Conservation (phyloP, 2,797 vertebrate species). For the Euphonia xanthogaster region DNA sequence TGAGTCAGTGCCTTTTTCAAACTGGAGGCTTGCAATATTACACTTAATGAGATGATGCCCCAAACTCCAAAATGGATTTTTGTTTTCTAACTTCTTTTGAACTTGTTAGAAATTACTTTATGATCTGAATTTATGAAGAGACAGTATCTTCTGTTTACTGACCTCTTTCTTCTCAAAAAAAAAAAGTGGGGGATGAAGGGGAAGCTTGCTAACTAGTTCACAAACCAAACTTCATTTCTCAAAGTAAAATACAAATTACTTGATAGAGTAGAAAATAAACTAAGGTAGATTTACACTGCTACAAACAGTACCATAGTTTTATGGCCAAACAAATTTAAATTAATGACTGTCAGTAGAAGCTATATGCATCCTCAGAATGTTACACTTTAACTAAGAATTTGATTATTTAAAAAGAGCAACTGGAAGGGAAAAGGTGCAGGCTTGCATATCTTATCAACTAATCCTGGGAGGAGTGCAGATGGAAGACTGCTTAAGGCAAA, state of each 20-base stretch:
- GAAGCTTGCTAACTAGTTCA: neutral
- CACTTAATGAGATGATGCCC: slow-evolving; percentile 75
- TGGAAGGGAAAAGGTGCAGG: slow-evolving; percentile 14
- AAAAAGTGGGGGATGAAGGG: rapidly evolving
- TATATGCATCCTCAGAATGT: neutral
- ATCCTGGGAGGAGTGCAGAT: slow-evolving; percentile 3
- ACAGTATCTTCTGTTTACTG: slow-evolving; percentile 29
- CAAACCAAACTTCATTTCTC: neutral
- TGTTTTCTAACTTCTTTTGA: slow-evolving; percentile 75
- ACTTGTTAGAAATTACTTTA: slow-evolving; percentile 58
- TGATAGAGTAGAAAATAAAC: neutral
- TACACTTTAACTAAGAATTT: slow-evolving; percentile 18
- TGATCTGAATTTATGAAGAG: slow-evolving; percentile 40
- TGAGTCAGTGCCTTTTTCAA: slow-evolving; percentile 69
- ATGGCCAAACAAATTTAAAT: slow-evolving; percentile 1
- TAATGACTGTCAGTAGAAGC: neutral
- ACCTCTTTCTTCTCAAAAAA: neutral
- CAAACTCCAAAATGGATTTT: slow-evolving; percentile 59
- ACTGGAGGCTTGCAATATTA: slow-evolving; percentile 66
- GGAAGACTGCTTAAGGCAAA: slow-evolving; percentile 28
- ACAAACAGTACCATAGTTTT: neutral
- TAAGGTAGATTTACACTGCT: neutral
- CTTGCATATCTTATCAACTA: slow-evolving; percentile 16
- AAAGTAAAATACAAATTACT: neutral
- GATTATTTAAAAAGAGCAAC: slow-evolving; percentile 24